These are phyloP conservation scores for Sakesphorus luctuosus DNA, from an alignment of 2,113 vertebrate species.

Conservation along the genomic window DNA sequence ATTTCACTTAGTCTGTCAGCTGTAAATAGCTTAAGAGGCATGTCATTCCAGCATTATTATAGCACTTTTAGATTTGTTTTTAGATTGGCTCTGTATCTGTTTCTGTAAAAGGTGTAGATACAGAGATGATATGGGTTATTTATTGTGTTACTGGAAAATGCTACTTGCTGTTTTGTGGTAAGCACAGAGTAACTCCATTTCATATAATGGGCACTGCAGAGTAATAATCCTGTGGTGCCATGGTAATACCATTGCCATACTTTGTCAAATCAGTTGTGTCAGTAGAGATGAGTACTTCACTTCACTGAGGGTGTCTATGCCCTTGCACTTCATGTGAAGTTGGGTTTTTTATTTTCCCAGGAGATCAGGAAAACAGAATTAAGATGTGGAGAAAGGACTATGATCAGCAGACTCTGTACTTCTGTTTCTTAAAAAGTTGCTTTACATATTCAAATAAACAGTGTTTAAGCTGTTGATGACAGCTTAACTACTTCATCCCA, in stretches of 20 bases:
- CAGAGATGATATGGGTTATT: conserved; percentile 67
- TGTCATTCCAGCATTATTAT: conserved; percentile 70
- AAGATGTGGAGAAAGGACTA: conserved; percentile 5
- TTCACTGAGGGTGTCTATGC: not conserved
- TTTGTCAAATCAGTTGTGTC: not conserved
- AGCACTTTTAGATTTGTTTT: conserved; percentile 70
- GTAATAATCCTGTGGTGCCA: conserved; percentile 41
- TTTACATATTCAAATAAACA: conserved; percentile 62
- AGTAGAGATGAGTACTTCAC: not conserved
- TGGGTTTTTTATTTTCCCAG: not conserved
- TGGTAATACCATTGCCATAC: conserved; percentile 12
- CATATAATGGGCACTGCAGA: conserved; percentile 21
- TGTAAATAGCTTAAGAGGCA: conserved; percentile 76
- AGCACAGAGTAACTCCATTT: conserved; percentile 44
- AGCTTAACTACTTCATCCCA: conserved; percentile 56
- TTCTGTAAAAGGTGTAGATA: conserved; percentile 58
- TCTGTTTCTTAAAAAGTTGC: conserved; percentile 12
- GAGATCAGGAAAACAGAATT: not conserved
- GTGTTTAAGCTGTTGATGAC: conserved; percentile 55
- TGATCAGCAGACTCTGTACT: conserved; percentile 16
- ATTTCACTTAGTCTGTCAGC: conserved; percentile 70
- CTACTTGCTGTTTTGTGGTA: conserved; percentile 44
- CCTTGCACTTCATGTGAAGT: not conserved
- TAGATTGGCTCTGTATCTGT: conserved; percentile 60
- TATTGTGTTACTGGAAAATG: conserved; percentile 69